These are phyloP conservation scores for Montipora sp. DNA, from an alignment of 64 coral and sea anemone genomes.

Conservation along the genomic window DNA sequence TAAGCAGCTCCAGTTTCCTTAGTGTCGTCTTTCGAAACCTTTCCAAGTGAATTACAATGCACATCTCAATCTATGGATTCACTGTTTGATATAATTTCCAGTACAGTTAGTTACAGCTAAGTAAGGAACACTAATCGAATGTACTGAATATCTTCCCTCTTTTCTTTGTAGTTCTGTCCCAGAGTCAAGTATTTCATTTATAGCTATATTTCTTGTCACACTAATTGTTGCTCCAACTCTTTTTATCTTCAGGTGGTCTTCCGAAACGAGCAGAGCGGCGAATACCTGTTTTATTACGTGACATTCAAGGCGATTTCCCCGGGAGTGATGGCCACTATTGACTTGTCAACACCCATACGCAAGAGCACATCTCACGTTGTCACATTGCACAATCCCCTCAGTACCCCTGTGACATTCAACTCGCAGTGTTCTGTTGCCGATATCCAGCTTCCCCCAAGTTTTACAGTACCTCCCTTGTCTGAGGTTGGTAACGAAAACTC, in stretches of 20 bases:
- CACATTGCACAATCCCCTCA: conserved; percentile 91
- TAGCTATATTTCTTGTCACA: background rate
- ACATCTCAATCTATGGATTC: no score
- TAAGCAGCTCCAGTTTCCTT: no score
- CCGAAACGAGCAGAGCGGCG: conserved; percentile 81
- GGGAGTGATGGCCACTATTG: conserved; percentile 88
- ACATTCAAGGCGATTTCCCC: conserved; percentile 92
- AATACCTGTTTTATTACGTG: conserved; percentile 97
- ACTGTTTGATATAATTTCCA: no score
- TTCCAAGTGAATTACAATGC: no score
- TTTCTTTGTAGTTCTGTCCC: background rate
- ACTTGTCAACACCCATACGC: conserved; percentile 88
- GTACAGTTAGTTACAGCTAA: no score
- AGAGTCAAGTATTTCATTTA: background rate
- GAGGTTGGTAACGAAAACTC: conserved; percentile 61
- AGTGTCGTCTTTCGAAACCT: no score
- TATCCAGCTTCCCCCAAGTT: conserved; percentile 90
- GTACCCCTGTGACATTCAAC: conserved; percentile 83
- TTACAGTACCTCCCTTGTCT: conserved; percentile 87
- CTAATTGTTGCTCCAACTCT: background rate
- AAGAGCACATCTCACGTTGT: conserved; percentile 94
- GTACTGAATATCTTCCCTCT: no score
- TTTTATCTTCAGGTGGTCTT: conserved; percentile 76
- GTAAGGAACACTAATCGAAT: no score
- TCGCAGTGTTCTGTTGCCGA: conserved; percentile 89